Evolutionary conservation across 2,888 invertebrate species (phyloP).

Genomic region (Sarcophaga subvicina): DNA sequence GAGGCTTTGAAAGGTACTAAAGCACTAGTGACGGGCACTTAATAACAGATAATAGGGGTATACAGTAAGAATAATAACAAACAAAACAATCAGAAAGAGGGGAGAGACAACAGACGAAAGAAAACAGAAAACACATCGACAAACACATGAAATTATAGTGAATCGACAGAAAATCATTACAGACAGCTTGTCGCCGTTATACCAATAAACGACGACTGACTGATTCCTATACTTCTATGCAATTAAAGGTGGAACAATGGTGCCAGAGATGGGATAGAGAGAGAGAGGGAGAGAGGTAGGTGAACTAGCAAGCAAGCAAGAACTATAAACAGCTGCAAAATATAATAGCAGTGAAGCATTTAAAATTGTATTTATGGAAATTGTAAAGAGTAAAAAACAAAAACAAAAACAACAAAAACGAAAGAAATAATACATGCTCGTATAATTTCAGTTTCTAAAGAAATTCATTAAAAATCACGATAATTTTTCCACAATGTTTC

Average conservation of each 20-base stretch:
- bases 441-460: constrained; percentile 30
- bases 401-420: too few relatives aligned
- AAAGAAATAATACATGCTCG: background rate
- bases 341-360: constrained; percentile 25
- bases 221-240: constrained; percentile 11
- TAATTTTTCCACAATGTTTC: background rate
- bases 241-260: background rate
- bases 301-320: background rate
- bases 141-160: constrained; percentile 6
- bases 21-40: background rate
- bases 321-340: constrained; percentile 4
- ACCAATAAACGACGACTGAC: constrained; percentile 32
- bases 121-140: background rate
- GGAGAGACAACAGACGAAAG: background rate
- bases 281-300: background rate
- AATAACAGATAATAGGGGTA: constrained; percentile 41
- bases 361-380: constrained; percentile 40
- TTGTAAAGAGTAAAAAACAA: background rate
- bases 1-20: constrained; percentile 11
- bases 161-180: constrained; percentile 57
- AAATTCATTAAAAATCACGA: constrained; percentile 43
- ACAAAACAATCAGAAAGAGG: background rate
- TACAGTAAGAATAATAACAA: constrained; percentile 16
- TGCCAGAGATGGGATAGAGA: background rate
- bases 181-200: constrained; percentile 66